Base-by-base conservation (phyloP, 1,140 invertebrate genomes). In the Drosophila obscura region DNA sequence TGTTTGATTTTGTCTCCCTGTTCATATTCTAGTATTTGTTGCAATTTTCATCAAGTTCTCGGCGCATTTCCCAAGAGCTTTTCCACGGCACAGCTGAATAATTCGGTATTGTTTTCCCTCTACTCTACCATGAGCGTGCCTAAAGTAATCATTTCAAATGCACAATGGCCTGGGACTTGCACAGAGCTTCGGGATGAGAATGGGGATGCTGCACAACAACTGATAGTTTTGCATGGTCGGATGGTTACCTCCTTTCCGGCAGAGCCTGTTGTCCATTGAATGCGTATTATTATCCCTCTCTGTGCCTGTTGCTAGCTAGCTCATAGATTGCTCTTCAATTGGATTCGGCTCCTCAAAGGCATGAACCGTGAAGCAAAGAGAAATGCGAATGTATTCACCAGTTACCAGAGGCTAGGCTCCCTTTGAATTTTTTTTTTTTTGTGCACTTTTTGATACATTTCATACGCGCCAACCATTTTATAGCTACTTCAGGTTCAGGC, bases 81-180 rank as follows among this genome's bases (percentile, higher is more conserved):
- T 39, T 41, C 50, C n/a, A 56, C 53, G 46, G 73, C 66, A 76
- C 77, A 71, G 75, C 41, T 77, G 77, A 84, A 69, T 85, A 85
- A 80, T 80, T 85, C 43, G 51, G 75, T 57, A 41, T 56, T 66
- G 49, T 68, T 85, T 58, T 57, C 48, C 28, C 35, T 15, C 16
- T 24, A 24, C 22, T 24, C 22, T 24, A 24, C 50, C 8, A 46
- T 46, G 31, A 46, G 48, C 60, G 58, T 51, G 49, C 43, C 50
- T 43, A 44, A 77, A 74, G 81, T 75, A 87, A 87, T 85, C 81
- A 85, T 87, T 66, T 53, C 74, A 75, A 87, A 81, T 87, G 69
- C 81, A 85, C 81, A 85, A 85, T 81, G 73, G 64, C 56, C 59
- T 16, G 55, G 56, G 65, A 13, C 11, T 11, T 13, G 35, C 11